Percentiles rank a stretch among this genome's conserved stretches.
These are phyloP conservation scores for Ostrea edulis DNA, from an alignment of 1,140 invertebrate genomes.

Conservation along the genomic window DNA sequence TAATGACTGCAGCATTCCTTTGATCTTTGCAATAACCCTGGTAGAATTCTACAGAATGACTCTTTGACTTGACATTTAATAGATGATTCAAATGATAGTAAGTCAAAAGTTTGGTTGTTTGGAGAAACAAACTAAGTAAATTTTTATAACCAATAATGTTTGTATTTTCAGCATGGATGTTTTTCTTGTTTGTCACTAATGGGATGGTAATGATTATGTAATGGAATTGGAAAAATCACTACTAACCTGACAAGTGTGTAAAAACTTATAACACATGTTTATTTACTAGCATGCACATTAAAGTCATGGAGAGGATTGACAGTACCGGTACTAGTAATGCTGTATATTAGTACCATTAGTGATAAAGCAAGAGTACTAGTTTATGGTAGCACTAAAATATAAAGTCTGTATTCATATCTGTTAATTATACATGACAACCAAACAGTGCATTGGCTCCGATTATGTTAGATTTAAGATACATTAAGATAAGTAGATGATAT, in stretches of 20 bases:
- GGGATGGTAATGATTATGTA: not conserved
- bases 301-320: not conserved
- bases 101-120: not conserved
- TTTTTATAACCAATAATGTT: not conserved
- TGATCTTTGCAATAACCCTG: too few relatives aligned
- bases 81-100: not conserved
- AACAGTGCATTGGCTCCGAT: too few relatives aligned
- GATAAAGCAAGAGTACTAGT: too few relatives aligned
- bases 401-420: too few relatives aligned
- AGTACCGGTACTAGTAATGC: too few relatives aligned
- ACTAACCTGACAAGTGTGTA: not conserved
- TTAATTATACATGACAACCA: too few relatives aligned
- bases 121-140: not conserved
- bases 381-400: too few relatives aligned
- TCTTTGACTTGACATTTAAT: not conserved
- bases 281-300: not conserved
- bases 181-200: conserved; percentile 19
- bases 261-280: not conserved
- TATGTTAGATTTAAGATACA: too few relatives aligned
- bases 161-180: conserved; percentile 24
- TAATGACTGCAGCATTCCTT: too few relatives aligned
- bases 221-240: not conserved
- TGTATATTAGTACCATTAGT: too few relatives aligned
- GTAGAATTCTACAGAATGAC: too few relatives aligned
- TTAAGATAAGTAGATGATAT: too few relatives aligned